Percentiles rank a stretch among this genome's conserved stretches.
These are phyloP conservation scores for Pollenia amentaria DNA, from an alignment of 2,888 invertebrate genomes.

Conservation along the genomic window DNA sequence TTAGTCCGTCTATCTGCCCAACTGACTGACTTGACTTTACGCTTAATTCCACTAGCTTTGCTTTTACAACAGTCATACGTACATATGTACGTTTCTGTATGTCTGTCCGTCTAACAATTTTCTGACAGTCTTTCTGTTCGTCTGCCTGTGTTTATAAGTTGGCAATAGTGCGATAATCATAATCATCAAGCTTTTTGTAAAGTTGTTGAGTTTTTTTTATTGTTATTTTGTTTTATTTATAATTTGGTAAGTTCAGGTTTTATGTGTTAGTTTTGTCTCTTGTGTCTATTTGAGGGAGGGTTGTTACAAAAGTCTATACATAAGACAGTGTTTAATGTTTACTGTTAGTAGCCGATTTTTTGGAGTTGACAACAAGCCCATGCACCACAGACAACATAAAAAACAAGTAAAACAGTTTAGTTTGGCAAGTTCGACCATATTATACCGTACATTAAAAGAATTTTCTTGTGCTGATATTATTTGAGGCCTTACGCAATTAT, in stretches of 20 bases:
- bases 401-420: background rate
- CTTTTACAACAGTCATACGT: conserved; percentile 29
- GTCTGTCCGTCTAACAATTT: background rate
- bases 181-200: conserved; percentile 65
- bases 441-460: too few species aligned
- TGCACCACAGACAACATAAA: conserved; percentile 47
- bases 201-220: conserved; percentile 39
- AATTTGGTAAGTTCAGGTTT: conserved; percentile 35
- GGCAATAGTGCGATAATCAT: conserved; percentile 72
- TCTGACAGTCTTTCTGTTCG: conserved; percentile 1
- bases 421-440: too few species aligned
- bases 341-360: conserved; percentile 45
- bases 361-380: conserved; percentile 68
- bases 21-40: conserved; percentile 34
- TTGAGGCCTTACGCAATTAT: too few species aligned
- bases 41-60: conserved; percentile 41
- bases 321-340: conserved; percentile 20
- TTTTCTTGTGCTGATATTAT: too few species aligned
- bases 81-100: conserved; percentile 14
- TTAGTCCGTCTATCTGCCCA: conserved; percentile 22
- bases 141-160: conserved; percentile 41
- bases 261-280: background rate
- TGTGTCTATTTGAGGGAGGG: conserved; percentile 51
- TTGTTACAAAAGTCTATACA: conserved; percentile 57
- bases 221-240: conserved; percentile 3